Evolutionary conservation across 2,113 vertebrate species (phyloP), one percentile per base, ranked within the genome.

Genomic region (Oreochromis spilurus): DNA sequence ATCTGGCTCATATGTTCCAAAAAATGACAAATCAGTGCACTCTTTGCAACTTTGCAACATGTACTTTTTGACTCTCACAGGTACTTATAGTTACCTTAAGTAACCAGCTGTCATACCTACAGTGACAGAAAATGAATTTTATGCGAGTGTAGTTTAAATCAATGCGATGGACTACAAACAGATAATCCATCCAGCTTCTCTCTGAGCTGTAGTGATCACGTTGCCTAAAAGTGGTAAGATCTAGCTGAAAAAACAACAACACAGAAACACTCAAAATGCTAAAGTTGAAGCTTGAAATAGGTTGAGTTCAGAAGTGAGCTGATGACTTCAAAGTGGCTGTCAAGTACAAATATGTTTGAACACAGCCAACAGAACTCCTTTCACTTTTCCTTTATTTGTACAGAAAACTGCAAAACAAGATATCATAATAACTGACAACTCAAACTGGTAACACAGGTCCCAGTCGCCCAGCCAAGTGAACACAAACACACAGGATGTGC

Each of bases 401-500:
- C 1, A 45, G n/a, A 72, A 26, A 29, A 26, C 0, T 29, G 4
- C 0, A 24, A 43, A 43, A 43, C 36, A 24, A 16, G 1, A 24
- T 24, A 24, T 43, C 6, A 43, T 17, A 24, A 38, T 40, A 24
- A 24, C n/a, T 54, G 50, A 9, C 48, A 12, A 11, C 53, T 40
- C 29, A 19, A 87, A 54, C 80, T 40, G 55, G 3, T 12, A 21
- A 21, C 26, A 26, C 45, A 45, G 4, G 5, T 26, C n/a, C 12
- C 29, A 67, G 4, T 19, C 13, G 55, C 19, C 13, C 1, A 0
- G 34, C 2, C 1, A 6, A n/a, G 4, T 58, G 9, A 57, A 26
- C 34, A 9, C 7, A 2, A n/a, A 62, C 2, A 4, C 9, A 17
- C 14, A 62, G 24, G 31, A 45, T 65, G 60, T 1, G 55, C 16